Base-by-base conservation (phyloP, 2,888 invertebrate species). In the Limulus polyphemus region DNA sequence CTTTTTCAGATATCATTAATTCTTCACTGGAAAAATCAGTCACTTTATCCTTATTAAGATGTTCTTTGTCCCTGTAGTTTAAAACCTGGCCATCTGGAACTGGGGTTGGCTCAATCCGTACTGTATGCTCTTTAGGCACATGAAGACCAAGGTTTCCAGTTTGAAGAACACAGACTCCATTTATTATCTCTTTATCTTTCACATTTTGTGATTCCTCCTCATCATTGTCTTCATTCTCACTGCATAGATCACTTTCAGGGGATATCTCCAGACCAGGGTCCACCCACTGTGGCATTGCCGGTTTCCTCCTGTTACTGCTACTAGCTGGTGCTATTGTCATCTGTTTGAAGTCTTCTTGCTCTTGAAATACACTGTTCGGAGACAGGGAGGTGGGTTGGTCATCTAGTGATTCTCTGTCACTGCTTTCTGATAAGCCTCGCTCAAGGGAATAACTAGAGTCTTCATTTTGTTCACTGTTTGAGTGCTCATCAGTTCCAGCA, bases 241-340 rank as follows among this genome's bases (percentile, higher is more conserved):
- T 71, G 50, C 72, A 71, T 47, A 69, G 70, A 17, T 70, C 68
- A 32, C 49, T 72, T 65, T 68, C 73, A 69, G 62, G 76, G 73
- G 62, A 76, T 67, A 67, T 57, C 49, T 75, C 75, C 12, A 74
- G 69, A 10, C 90, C 90, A 10, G 95, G 95, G 77, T 94, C 94
- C 7, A 95, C 92, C 92, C 95, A 94, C 78, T 97, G 94, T 2
- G 97, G 95, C 60, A 94, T 93, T 1, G 92, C 93, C 1, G 94
- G 92, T 80, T 97, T 97, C 72, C 95, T 83, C 67, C 92, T 79
- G n/a, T 69, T 68, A 55, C 67, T 67, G 50, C 68, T 68, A 16
- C 17, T 17, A 17, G 17, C n/a, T 11, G 54, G 14, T 2, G 32
- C 9, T 16, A 17, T 9, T 32, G 32, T 32, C 7, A 32, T 32